Conservation (phyloP, 2,797 vertebrate genomes). For the Anguilla obscura region DNA sequence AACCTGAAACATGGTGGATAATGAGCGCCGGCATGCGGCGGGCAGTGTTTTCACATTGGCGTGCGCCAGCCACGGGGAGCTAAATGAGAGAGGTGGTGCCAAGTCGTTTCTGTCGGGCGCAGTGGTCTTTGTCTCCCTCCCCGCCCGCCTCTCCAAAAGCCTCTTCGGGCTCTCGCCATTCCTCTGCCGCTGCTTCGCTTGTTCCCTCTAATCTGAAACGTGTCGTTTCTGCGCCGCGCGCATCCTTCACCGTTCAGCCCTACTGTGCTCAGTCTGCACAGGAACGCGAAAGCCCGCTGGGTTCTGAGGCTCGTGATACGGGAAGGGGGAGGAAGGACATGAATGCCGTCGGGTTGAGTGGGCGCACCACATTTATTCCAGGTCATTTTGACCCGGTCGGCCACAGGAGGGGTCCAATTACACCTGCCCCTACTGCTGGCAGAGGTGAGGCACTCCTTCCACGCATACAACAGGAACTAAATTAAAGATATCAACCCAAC, state of each 20-base stretch:
- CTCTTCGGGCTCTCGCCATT: background rate
- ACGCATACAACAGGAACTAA: background rate
- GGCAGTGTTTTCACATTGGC: conserved; percentile 1
- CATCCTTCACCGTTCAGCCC: background rate
- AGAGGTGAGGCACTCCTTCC: background rate
- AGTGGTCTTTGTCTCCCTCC: background rate
- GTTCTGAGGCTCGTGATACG: background rate
- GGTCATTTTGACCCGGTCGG: background rate
- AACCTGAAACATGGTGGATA: conserved; percentile 64
- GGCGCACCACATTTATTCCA: background rate
- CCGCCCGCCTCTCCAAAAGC: background rate
- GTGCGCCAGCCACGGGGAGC: conserved; percentile 42
- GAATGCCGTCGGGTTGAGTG: too few relatives aligned
- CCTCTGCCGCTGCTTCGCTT: background rate
- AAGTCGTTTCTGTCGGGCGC: background rate
- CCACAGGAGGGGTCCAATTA: background rate
- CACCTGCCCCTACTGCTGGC: background rate
- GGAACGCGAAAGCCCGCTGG: background rate
- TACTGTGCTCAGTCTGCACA: background rate
- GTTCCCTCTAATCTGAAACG: background rate
- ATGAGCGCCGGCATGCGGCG: conserved; percentile 39
- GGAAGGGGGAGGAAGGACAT: background rate
- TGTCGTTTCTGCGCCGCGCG: background rate
- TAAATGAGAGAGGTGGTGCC: conserved; percentile 53
- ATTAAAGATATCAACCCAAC: background rate